These are phyloP conservation scores for Campaea margaritaria DNA, from an alignment of 2,888 invertebrate species.

Conservation along the genomic window DNA sequence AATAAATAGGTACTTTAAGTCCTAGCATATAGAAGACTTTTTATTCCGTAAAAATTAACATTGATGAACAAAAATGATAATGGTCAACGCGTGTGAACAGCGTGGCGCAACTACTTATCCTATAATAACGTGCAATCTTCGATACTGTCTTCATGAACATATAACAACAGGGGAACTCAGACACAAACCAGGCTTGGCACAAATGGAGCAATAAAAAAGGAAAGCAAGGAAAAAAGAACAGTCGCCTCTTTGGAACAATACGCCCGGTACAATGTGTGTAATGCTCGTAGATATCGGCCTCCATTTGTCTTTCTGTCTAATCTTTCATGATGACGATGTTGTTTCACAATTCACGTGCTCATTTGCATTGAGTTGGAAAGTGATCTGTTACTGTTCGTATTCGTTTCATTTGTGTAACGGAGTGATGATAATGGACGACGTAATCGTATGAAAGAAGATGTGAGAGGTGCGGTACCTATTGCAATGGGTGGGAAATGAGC, in stretches of 20 bases:
- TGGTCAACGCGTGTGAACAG: too few relatives aligned
- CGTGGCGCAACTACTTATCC: background rate
- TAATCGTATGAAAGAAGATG: background rate
- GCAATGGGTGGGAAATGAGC: too few relatives aligned
- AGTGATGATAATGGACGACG: constrained; percentile 12
- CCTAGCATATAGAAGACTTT: too few relatives aligned
- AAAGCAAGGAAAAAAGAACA: constrained; percentile 53
- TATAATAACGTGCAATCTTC: background rate
- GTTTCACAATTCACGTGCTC: constrained; percentile 66
- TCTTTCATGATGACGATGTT: constrained; percentile 76
- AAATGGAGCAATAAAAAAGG: constrained; percentile 70
- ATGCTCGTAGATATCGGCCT: constrained; percentile 44
- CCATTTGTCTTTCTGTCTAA: constrained; percentile 78
- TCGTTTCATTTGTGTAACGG: constrained; percentile 17
- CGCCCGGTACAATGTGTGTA: constrained; percentile 55
- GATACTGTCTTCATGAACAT: constrained; percentile 15
- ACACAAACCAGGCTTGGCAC: constrained; percentile 56
- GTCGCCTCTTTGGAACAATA: constrained; percentile 68
- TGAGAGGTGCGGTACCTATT: too few relatives aligned
- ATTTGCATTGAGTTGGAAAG: constrained; percentile 55
- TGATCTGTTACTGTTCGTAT: constrained; percentile 12
- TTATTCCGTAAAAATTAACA: too few relatives aligned
- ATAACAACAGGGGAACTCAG: constrained; percentile 46
- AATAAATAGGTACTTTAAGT: too few relatives aligned
- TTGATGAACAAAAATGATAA: too few relatives aligned